Evolutionary conservation across 2,113 vertebrate species (phyloP).

Genomic region (Pavo muticus): DNA sequence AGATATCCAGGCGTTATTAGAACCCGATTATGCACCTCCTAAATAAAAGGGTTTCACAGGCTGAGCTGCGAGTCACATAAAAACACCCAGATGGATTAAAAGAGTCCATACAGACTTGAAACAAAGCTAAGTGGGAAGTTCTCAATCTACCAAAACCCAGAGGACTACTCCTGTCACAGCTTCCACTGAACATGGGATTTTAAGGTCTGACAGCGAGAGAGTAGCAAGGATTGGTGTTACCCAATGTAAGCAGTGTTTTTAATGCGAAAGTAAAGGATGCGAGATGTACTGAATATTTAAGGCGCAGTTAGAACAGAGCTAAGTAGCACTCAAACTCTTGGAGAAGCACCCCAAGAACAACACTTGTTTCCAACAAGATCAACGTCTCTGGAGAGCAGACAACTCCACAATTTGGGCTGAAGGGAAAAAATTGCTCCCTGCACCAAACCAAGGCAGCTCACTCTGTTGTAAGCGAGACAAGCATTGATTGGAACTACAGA

Average conservation of each 20-base stretch:
- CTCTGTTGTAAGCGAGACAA: background rate
- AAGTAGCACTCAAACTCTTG: accelerated
- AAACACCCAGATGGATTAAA: background rate
- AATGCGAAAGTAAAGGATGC: background rate
- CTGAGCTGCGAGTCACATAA: background rate
- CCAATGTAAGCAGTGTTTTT: background rate
- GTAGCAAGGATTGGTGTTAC: background rate
- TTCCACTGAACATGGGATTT: background rate
- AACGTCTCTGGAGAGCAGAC: background rate
- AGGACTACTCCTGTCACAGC: background rate
- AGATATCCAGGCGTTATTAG: background rate
- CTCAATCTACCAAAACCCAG: background rate
- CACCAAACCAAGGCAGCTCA: background rate
- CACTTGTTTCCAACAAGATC: background rate
- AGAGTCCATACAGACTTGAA: background rate
- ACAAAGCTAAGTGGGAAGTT: background rate
- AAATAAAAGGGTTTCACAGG: background rate
- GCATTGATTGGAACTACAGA: background rate
- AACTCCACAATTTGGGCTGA: background rate
- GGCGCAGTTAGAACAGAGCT: accelerated
- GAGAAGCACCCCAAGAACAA: no score
- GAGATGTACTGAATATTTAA: background rate
- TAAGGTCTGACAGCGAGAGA: background rate
- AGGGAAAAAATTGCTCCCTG: background rate
- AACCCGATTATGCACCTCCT: background rate